Base-by-base conservation (phyloP, 2,888 invertebrate genomes). In the Trissolcus japonicus region DNA sequence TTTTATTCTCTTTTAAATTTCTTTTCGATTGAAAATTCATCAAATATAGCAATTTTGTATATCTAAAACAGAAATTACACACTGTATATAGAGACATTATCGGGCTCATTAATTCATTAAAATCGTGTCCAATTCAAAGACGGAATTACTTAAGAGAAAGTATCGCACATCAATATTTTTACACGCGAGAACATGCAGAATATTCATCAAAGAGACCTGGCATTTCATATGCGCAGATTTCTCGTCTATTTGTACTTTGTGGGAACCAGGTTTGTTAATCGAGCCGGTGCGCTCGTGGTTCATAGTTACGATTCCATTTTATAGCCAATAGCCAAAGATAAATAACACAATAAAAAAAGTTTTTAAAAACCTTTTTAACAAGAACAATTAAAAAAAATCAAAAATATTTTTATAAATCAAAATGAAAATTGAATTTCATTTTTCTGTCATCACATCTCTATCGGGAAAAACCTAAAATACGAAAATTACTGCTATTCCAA, bases 141-240 rank as follows among this genome's bases (percentile, higher is more conserved):
- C 6, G 35, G 11, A 65, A 55, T 60, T 55, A 50, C 14, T 55
- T 16, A 35, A 60, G 73, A 73, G 73, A 73, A 73, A 73, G 73
- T 73, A 60, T 29, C 56, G 48, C 59, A 53, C 57, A 16, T 35
- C 35, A 16, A 46, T 46, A 16, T 16, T 56, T 63, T 51, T 57
- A 54, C 67, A 56, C 56, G 56, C 40, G 63, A 53, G 19, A 50
- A 53, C 43, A 51, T 29, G 29, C 21, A 48, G 41, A 60, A 55
- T 55, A 71, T 71, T 63, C 56, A 63, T 71, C 71, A 59, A 43
- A 46, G 69, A 25, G 62, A 43, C 56, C 53, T 71, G 57, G 57
- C 71, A 71, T 71, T 71, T 63, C 56, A 21, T 50, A 57, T 19
- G 41, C 50, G 29, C 13, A 19, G 62, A 61, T 56, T 69, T 69